These are phyloP conservation scores for Burhinus oedicnemus DNA, from an alignment of 2,113 vertebrate genomes.

Conservation along the genomic window DNA sequence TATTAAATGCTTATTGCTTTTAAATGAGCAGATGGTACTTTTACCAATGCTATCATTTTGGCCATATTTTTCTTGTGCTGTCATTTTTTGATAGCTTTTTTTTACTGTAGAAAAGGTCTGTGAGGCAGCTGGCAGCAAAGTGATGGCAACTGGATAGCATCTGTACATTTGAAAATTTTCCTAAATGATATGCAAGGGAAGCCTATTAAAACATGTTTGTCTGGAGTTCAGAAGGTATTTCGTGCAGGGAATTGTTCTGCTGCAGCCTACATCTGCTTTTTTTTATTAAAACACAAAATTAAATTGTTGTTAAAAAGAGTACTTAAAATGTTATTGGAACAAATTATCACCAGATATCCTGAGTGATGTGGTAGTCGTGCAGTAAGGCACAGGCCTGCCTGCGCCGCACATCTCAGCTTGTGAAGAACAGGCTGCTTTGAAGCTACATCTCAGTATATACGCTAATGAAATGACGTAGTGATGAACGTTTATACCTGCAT, in stretches of 20 bases:
- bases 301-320: background rate
- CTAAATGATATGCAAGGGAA: background rate
- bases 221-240: background rate
- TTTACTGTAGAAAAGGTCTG: background rate
- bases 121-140: slow-evolving; percentile 17
- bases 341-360: background rate
- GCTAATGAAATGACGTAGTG: accelerated
- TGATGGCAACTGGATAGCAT: background rate
- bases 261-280: background rate
- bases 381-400: background rate
- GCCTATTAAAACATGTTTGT: background rate
- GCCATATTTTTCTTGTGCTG: background rate
- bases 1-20: background rate
- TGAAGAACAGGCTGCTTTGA: background rate
- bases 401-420: accelerated
- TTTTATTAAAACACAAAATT: slow-evolving; percentile 4
- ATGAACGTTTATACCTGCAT: background rate
- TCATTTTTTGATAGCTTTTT: slow-evolving; percentile 18
- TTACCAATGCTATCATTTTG: background rate
- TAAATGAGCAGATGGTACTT: slow-evolving; percentile 18
- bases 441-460: accelerated
- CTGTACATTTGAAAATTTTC: slow-evolving; percentile 5
- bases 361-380: background rate
- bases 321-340: background rate
- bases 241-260: background rate